Percentiles rank a stretch among this genome's conserved stretches.
Conservation (phyloP, 2,888 invertebrate genomes). For the Meteorus colon region DNA sequence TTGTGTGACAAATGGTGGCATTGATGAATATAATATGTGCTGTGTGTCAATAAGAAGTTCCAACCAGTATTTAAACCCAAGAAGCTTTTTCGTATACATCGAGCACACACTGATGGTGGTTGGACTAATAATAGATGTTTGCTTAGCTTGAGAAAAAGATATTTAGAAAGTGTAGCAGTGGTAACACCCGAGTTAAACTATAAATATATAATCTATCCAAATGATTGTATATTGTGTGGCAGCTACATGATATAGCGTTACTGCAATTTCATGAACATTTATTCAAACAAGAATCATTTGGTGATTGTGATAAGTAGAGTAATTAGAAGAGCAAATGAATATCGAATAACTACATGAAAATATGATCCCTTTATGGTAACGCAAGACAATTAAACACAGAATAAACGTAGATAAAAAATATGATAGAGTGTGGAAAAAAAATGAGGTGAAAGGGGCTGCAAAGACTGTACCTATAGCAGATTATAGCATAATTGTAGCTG, state of each 20-base stretch:
- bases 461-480: constrained; percentile 30
- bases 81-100: constrained; percentile 15
- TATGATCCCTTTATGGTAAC: constrained; percentile 48
- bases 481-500: constrained; percentile 31
- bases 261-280: background rate
- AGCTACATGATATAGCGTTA: background rate
- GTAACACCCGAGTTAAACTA: constrained; percentile 18
- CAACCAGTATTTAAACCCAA: too few relatives aligned
- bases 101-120: constrained; percentile 20
- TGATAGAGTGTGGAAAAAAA: background rate
- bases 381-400: constrained; percentile 54
- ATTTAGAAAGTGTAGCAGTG: constrained; percentile 25
- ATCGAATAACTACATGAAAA: constrained; percentile 27
- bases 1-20: background rate
- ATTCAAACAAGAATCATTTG: too few relatives aligned
- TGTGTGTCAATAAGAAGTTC: background rate
- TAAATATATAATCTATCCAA: constrained; percentile 11
- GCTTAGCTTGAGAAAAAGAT: constrained; percentile 31
- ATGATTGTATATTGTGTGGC: background rate
- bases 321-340: constrained; percentile 7
- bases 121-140: constrained; percentile 35
- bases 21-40: too few relatives aligned
- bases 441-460: constrained; percentile 14
- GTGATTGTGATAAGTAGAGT: background rate
- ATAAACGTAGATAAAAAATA: constrained; percentile 29